Percentiles rank a stretch among this genome's conserved stretches.
phyloP scores from a whole-genome alignment of 2,113 vertebrate genomes.

The Odocoileus virginianus region DNA sequence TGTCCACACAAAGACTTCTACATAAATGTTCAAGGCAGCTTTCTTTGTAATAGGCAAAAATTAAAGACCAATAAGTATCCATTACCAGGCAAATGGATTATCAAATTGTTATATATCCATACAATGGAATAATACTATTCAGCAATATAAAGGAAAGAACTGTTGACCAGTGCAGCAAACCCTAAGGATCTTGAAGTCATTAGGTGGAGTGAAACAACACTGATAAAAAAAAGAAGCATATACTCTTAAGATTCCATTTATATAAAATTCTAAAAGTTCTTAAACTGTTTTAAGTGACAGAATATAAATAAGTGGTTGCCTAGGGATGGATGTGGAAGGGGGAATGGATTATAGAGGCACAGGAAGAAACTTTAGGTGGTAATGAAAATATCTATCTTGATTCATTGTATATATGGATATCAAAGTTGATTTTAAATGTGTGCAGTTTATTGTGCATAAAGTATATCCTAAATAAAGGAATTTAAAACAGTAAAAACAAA shows the following conservation, averaged over 20 bases:
- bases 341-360: background rate
- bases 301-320: background rate
- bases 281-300: background rate
- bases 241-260: background rate
- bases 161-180: background rate
- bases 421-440: background rate
- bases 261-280: background rate
- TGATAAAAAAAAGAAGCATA: background rate
- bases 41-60: background rate
- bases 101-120: background rate
- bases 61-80: background rate
- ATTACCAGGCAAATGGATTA: background rate
- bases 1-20: background rate
- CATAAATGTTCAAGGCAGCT: background rate
- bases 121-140: background rate
- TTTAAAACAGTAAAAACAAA: background rate
- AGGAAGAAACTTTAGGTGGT: background rate
- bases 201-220: background rate
- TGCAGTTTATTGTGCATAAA: background rate
- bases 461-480: background rate
- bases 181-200: background rate
- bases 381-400: background rate
- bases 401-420: background rate
- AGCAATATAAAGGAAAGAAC: background rate
- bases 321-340: background rate